These are phyloP conservation scores for Henricia sp. DNA, from an alignment of 53 echinoderm and acorn worm species.

Conservation along the genomic window DNA sequence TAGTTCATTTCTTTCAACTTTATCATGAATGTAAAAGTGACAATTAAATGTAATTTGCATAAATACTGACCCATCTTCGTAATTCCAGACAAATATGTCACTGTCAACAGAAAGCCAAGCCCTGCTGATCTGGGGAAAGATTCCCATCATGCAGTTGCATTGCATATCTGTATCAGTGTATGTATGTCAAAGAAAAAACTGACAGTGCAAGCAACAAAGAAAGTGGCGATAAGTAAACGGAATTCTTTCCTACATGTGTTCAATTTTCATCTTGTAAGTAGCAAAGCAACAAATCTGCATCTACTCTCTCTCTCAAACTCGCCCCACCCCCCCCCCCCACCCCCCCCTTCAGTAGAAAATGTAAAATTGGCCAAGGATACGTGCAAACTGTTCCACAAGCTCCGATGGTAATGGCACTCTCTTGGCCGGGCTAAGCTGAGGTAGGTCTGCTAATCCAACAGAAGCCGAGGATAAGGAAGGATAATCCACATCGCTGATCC, in stretches of 20 bases:
- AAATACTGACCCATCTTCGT: conserved; percentile 84
- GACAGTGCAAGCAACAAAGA: too few relatives aligned
- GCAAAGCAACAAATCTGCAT: too few relatives aligned
- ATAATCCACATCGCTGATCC: conserved; percentile 88
- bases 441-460: conserved; percentile 88
- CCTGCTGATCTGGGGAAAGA: conserved; percentile 85
- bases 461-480: conserved; percentile 82
- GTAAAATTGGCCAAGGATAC: too few relatives aligned
- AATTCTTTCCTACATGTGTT: too few relatives aligned
- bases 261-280: too few relatives aligned
- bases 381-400: conserved; percentile 97
- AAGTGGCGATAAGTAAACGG: too few relatives aligned
- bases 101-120: conserved; percentile 98
- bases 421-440: conserved; percentile 85
- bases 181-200: conserved; percentile 38
- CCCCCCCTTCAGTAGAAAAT: too few relatives aligned
- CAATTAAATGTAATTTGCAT: too few relatives aligned
- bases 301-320: too few relatives aligned
- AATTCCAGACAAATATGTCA: conserved; percentile 98
- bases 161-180: conserved; percentile 83
- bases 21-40: too few relatives aligned
- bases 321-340: too few relatives aligned
- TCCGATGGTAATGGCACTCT: conserved; percentile 92
- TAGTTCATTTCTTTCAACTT: too few relatives aligned
- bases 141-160: conserved; percentile 96